Evolutionary conservation across 53 echinoderm and acorn worm genomes (phyloP), one percentile per base, ranked within the genome.

Genomic region (Apostichopus leukothele): DNA sequence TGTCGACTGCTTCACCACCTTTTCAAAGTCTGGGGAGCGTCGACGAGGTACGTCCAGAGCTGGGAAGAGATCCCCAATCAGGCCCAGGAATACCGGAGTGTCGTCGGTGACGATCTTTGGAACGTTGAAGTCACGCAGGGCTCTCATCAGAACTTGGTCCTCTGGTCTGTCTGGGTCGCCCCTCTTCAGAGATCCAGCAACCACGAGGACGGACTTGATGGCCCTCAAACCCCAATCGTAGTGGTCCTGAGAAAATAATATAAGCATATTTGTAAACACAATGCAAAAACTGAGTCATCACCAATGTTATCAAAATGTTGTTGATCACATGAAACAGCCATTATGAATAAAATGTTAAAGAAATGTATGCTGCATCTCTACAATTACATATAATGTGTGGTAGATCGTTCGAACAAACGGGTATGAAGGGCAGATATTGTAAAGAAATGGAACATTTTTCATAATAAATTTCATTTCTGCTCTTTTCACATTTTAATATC

Each of bases 201-300:
- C 95, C 76, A 95, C 95, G 5, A 98, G 90, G 83, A 98, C 98
- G 23, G 98, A 95, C 89, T 94, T 98, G 91, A 98, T 96, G 78
- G 98, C 98, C 53, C 98, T 92, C 90, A 98, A 91, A 73, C 98
- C 98, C 95, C 95, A 98, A 92, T 98, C 98, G 74, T 98, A 98
- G 74, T 98, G 98, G 60, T 98, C 98, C 95, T 97, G 55, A 53
- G 51, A 50, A 7, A 14, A 60, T 6, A 83, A 7, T 9, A 71
- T 19, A 57, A 57, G 10, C 0, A 10, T 39, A 39, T 39, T 39
- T 39, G 39, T 39, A 39, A 39, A 39, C 39, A 57, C 57, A 3
- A 57, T 10, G 0, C 0, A 1, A 57, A 9, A 10, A 57, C 1
- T 57, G 57, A 7, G 57, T 9, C 7, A 9, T 1, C 57, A 57